These are phyloP conservation scores for Polymixis lichenea DNA, from an alignment of 2,888 invertebrate genomes.

Conservation along the genomic window DNA sequence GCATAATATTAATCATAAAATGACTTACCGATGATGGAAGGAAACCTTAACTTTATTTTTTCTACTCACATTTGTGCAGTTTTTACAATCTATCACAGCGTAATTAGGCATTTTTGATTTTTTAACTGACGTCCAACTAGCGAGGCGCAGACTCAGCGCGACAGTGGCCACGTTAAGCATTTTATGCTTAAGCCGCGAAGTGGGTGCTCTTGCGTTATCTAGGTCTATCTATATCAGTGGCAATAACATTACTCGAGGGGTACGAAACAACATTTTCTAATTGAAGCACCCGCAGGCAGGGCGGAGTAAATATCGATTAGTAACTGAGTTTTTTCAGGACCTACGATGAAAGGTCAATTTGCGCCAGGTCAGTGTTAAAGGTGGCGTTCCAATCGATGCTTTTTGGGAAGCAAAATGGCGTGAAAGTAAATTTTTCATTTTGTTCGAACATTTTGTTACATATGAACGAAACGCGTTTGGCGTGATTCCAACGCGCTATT, in stretches of 20 bases:
- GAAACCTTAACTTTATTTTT: too few relatives aligned
- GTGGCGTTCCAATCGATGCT: not conserved
- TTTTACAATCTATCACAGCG: too few relatives aligned
- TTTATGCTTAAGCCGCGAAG: too few relatives aligned
- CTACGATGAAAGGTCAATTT: constrained; percentile 33
- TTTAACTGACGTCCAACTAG: too few relatives aligned
- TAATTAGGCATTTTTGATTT: too few relatives aligned
- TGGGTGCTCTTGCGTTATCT: too few relatives aligned
- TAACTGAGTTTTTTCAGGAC: constrained; percentile 30
- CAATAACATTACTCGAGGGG: constrained; percentile 36
- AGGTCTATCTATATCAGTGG: too few relatives aligned
- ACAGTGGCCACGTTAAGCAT: too few relatives aligned
- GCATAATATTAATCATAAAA: too few relatives aligned
- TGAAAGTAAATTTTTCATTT: constrained; percentile 14
- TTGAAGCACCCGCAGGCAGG: constrained; percentile 14
- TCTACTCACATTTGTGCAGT: too few relatives aligned
- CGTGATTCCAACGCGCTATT: constrained; percentile 74
- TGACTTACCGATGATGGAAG: too few relatives aligned
- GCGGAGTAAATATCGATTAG: constrained; percentile 29
- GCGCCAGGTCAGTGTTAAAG: constrained; percentile 45
- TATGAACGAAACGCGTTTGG: constrained; percentile 64
- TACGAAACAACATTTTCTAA: constrained; percentile 23
- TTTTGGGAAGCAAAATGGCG: constrained; percentile 8
- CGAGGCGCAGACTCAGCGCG: too few relatives aligned
- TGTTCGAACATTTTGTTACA: constrained; percentile 22